phyloP scores from a whole-genome alignment of 2,797 vertebrate genomes.

The Avahi laniger region DNA sequence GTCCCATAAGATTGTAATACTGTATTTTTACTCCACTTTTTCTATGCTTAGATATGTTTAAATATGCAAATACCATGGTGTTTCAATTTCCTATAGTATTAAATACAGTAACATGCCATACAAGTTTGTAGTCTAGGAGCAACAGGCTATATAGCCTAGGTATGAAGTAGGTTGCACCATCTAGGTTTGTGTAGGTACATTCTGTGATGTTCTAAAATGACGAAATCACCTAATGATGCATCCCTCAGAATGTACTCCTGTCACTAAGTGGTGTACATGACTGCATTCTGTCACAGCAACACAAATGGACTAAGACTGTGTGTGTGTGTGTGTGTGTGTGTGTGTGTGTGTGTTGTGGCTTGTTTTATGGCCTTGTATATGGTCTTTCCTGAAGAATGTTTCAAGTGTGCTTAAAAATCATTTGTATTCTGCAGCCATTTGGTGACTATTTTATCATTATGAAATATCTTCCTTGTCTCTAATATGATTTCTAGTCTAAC shows the following conservation, averaged over 20 bases:
- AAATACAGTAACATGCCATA: not conserved
- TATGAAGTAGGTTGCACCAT: not conserved
- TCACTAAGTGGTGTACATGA: not conserved
- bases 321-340: not conserved
- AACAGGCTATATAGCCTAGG: not conserved
- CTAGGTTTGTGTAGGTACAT: not conserved
- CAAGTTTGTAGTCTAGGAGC: not conserved
- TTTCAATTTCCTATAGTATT: not conserved
- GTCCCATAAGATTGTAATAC: not conserved
- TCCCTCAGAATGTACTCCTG: not conserved
- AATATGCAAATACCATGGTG: not conserved
- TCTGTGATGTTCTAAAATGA: not conserved
- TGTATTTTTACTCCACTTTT: not conserved
- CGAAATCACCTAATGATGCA: not conserved
- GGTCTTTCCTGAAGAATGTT: not conserved
- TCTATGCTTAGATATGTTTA: not conserved
- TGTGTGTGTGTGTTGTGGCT: not conserved
- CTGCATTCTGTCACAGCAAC: not conserved
- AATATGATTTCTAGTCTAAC: not conserved
- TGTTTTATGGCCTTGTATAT: not conserved
- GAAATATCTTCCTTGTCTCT: not conserved
- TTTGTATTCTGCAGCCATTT: not conserved
- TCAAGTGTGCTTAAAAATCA: constrained; percentile 10
- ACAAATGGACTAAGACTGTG: not conserved
- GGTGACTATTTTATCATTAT: not conserved